Conservation (phyloP, 2,888 invertebrate species). For the Zygothrica quintamaculata region DNA sequence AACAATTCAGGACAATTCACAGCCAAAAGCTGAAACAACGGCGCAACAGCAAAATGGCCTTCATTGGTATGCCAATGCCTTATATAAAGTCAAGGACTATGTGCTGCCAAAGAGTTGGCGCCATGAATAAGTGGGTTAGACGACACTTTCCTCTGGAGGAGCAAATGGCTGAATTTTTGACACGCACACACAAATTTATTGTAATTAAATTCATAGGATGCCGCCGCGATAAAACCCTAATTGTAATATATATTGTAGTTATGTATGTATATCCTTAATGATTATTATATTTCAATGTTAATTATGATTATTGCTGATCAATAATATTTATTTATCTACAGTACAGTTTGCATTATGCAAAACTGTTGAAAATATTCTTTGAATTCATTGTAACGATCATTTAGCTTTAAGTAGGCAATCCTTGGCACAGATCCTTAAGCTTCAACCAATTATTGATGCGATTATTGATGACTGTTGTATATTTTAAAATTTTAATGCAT, state of each 20-base stretch:
- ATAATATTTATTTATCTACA: constrained; percentile 72
- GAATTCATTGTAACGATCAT: constrained; percentile 50
- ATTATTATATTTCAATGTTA: constrained; percentile 73
- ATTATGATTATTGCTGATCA: constrained; percentile 70
- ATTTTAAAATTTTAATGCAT: constrained; percentile 64
- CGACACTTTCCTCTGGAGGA: not conserved
- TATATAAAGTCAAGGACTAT: constrained; percentile 90
- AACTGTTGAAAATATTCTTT: constrained; percentile 36
- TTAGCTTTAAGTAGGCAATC: constrained; percentile 75
- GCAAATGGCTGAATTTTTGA: constrained; percentile 7
- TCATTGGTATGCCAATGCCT: constrained; percentile 94
- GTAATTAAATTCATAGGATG: constrained; percentile 31
- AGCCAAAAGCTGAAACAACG: constrained; percentile 34
- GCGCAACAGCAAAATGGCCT: constrained; percentile 87
- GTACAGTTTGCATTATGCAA: constrained; percentile 15
- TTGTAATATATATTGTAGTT: constrained; percentile 77
- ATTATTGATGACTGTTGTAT: constrained; percentile 65
- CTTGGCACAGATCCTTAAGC: constrained; percentile 47
- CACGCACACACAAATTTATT: constrained; percentile 12
- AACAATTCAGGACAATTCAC: constrained; percentile 9
- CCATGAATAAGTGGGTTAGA: constrained; percentile 75
- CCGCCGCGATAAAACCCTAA: constrained; percentile 41
- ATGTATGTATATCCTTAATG: constrained; percentile 53
- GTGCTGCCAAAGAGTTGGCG: constrained; percentile 87
- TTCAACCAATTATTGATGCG: constrained; percentile 32